Percentiles rank a stretch among this genome's conserved stretches.
These are phyloP conservation scores for Anthophora plumipes DNA, from an alignment of 2,888 invertebrate species.

Conservation along the genomic window DNA sequence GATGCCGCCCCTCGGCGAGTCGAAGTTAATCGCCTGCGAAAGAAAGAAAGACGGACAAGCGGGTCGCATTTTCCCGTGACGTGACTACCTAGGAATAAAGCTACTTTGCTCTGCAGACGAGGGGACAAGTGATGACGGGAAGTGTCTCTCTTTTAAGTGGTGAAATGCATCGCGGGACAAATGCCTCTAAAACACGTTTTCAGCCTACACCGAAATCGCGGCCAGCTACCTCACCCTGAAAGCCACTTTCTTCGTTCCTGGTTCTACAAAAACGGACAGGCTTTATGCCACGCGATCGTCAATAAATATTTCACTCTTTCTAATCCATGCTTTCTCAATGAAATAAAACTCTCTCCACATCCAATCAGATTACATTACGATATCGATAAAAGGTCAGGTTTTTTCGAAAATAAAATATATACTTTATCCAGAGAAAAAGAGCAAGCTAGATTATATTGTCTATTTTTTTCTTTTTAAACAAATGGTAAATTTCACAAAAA, in stretches of 20 bases:
- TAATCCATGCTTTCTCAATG: no score
- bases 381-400: no score
- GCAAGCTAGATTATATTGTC: no score
- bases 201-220: background rate
- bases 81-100: constrained; percentile 48
- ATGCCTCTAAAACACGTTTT: constrained; percentile 54
- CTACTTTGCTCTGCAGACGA: constrained; percentile 46
- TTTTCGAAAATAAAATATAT: no score
- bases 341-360: no score
- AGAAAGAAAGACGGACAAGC: constrained; percentile 55
- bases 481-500: no score
- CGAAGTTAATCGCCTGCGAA: constrained; percentile 93
- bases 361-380: no score
- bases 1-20: constrained; percentile 94
- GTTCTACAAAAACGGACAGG: constrained; percentile 1
- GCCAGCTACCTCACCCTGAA: constrained; percentile 1
- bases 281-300: background rate
- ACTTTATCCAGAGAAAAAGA: no score
- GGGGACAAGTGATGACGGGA: constrained; percentile 53
- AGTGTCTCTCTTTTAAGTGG: constrained; percentile 50
- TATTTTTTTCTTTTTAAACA: no score
- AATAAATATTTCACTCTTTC: background rate
- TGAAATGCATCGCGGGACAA: constrained; percentile 50
- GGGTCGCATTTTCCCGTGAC: constrained; percentile 22
- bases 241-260: background rate